A percentile compares a stretch with the other conserved stretches of the same genome.
Conservation (phyloP, 2,797 vertebrate genomes). For the Cygnus olor region DNA sequence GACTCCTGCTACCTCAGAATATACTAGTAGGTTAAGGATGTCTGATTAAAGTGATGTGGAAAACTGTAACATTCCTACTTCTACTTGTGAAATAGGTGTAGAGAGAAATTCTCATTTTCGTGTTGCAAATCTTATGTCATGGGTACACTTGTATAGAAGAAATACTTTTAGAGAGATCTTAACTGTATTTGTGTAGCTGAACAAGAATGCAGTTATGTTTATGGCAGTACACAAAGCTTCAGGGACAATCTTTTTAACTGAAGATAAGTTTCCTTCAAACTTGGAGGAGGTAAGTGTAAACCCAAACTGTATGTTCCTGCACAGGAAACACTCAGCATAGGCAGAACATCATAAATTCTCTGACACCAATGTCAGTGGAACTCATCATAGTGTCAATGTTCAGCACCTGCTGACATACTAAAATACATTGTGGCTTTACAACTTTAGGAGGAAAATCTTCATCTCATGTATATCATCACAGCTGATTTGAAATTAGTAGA, state of each 20-base stretch:
- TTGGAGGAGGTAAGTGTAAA: background rate
- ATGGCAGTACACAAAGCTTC: background rate
- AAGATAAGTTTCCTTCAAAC: background rate
- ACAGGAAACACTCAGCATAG: background rate
- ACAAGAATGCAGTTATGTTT: background rate
- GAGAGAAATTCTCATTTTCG: slow-evolving; percentile 8
- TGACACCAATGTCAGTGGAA: background rate
- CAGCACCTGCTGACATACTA: background rate
- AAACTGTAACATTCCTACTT: background rate
- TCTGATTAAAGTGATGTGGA: background rate
- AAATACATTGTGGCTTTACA: background rate
- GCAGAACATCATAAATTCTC: background rate
- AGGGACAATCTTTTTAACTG: background rate
- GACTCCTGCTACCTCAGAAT: background rate
- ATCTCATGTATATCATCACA: background rate
- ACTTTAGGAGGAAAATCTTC: background rate
- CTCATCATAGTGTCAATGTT: background rate
- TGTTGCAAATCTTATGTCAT: background rate
- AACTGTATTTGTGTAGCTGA: background rate
- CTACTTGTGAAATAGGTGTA: background rate
- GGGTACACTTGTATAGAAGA: background rate
- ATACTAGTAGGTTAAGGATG: background rate
- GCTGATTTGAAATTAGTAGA: background rate
- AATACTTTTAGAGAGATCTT: background rate
- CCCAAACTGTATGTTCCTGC: background rate